Evolutionary conservation across 2,888 invertebrate species (phyloP), one percentile per base, ranked within the genome.

Genomic region (Branchellion lobata): DNA sequence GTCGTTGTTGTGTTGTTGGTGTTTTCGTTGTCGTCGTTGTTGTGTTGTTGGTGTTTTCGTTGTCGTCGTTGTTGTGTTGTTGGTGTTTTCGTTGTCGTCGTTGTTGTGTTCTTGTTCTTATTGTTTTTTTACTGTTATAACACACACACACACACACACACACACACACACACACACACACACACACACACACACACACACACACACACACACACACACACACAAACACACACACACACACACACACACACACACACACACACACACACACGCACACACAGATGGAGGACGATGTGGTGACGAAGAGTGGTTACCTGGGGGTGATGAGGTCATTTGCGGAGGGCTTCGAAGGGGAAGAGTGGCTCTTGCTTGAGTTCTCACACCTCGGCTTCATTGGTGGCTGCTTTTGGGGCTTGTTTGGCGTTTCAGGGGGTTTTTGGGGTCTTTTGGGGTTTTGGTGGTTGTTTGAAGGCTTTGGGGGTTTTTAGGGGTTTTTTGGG

Each of bases 281-380:
- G 90, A 89, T 97, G 11, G 96, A 97, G 88, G 96, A 97, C 86
- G 96, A 97, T 86, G 93, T 97, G 77, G 89, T 96, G 47, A 93
- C 95, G 0, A 94, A 94, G 86, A 87, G 88, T 51, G 88, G 93
- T 81, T 96, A 93, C 85, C 91, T 95, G 84, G 91, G 91, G 78
- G 93, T 93, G 80, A 94, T 94, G 92, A 93, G 93, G 86, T 91
- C 91, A 80, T 93, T 92, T 86, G 93, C 94, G 21, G 88, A 92
- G 11, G 92, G 92, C 85, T 93, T 92, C 86, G 92, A 92, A 76
- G 90, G 91, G 29, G 89, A 93, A 33, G 90, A 92, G 31, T 98
- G 97, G 96, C 92, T 96, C 84, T 92, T 95, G 79, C 89, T 97
- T 78, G 96, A 97, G 86, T 97, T 94, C 88, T 96, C 96, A 86